Percentiles rank a stretch among this genome's conserved stretches.
phyloP scores from a whole-genome alignment of 2,888 invertebrate species.

The Lissonota sp. region DNA sequence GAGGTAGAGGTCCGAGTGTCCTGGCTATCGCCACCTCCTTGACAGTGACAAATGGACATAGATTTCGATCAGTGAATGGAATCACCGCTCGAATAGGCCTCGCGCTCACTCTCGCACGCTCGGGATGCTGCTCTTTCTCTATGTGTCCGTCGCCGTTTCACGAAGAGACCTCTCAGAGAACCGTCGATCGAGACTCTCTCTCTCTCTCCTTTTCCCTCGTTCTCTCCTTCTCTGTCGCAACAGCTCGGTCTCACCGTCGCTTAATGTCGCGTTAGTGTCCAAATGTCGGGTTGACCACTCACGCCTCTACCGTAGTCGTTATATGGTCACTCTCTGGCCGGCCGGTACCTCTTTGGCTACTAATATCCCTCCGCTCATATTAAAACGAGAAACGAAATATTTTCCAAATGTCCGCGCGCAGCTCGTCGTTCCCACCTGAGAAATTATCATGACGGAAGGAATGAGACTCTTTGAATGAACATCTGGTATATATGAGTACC shows the following conservation, averaged over 20 bases:
- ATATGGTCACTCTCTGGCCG: conserved; percentile 11
- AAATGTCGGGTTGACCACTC: conserved; percentile 65
- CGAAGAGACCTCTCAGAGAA: conserved; percentile 47
- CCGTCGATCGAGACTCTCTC: conserved; percentile 50
- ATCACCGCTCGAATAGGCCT: conserved; percentile 83
- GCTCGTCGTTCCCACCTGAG: conserved; percentile 3
- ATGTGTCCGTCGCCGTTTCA: conserved; percentile 61
- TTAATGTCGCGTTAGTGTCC: conserved; percentile 77
- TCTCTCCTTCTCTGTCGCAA: conserved; percentile 64
- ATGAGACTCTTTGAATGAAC: conserved; percentile 53
- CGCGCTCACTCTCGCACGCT: conserved; percentile 70
- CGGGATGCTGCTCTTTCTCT: conserved; percentile 48
- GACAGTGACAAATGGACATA: conserved; percentile 92
- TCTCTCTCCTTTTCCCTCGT: no score
- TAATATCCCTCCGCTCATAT: conserved; percentile 25
- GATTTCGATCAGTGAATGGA: conserved; percentile 90
- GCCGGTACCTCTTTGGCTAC: conserved; percentile 17
- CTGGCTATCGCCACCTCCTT: conserved; percentile 84
- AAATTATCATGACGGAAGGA: conserved; percentile 52
- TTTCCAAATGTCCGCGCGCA: conserved; percentile 37
- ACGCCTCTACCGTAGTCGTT: conserved; percentile 43
- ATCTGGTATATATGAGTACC: conserved; percentile 20
- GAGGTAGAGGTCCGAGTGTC: conserved; percentile 36
- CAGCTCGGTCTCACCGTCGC: conserved; percentile 55
- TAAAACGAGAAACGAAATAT: conserved; percentile 52